Conservation (phyloP, 2,113 vertebrate genomes). For the Phasianus colchicus region DNA sequence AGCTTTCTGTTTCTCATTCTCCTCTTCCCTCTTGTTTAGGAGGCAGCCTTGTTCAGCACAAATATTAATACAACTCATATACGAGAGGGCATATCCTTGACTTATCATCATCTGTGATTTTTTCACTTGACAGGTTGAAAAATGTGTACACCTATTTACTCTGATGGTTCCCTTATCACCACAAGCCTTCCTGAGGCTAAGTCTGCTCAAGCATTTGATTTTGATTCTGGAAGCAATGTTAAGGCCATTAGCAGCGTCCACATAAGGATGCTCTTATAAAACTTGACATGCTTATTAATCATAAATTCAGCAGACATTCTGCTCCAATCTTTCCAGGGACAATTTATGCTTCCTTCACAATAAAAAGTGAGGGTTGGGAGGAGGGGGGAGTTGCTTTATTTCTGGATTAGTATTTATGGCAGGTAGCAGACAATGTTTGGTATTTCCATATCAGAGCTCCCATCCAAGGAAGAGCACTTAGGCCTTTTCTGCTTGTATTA, state of each 20-base stretch:
- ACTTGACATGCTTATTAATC: slow-evolving; percentile 64
- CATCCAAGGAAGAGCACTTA: background rate
- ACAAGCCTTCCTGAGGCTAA: slow-evolving; percentile 38
- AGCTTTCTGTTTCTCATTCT: slow-evolving; percentile 26
- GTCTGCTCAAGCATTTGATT: slow-evolving; percentile 44
- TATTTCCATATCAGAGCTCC: background rate
- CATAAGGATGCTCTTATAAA: slow-evolving; percentile 56
- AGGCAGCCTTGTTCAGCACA: slow-evolving; percentile 29
- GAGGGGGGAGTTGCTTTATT: background rate
- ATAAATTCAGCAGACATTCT: slow-evolving; percentile 32
- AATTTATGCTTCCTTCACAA: slow-evolving; percentile 57
- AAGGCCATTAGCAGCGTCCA: slow-evolving; percentile 57
- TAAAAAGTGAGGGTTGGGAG: background rate
- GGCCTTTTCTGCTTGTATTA: slow-evolving; percentile 1
- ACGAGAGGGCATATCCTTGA: slow-evolving; percentile 48
- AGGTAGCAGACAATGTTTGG: background rate
- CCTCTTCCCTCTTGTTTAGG: slow-evolving; percentile 39
- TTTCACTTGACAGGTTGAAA: slow-evolving; percentile 55
- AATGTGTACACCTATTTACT: slow-evolving; percentile 45
- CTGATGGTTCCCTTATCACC: slow-evolving; percentile 39
- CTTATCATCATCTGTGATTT: slow-evolving; percentile 25
- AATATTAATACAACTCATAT: background rate
- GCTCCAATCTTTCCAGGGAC: slow-evolving; percentile 14
- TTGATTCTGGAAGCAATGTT: slow-evolving; percentile 52
- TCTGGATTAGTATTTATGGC: slow-evolving; percentile 5